Conservation (phyloP, 2,113 vertebrate species). For the Irena cyanogastra region DNA sequence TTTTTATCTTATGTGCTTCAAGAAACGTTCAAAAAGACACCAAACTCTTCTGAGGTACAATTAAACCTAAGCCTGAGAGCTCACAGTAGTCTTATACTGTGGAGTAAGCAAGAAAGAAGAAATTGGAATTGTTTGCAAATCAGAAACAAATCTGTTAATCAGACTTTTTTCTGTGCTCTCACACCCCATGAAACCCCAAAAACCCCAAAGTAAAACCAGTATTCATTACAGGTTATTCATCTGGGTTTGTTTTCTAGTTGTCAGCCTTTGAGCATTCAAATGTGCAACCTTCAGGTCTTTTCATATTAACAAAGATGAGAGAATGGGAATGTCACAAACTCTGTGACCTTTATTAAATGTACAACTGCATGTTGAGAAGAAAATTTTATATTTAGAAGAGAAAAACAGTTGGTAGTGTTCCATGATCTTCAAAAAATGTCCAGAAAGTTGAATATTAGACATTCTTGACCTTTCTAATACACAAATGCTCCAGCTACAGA, state of each 20-base stretch:
- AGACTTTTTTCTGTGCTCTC: neutral
- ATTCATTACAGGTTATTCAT: neutral
- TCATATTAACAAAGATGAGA: neutral
- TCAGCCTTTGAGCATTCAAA: neutral
- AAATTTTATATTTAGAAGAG: neutral
- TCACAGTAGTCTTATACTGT: neutral
- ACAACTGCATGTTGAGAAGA: neutral
- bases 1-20: neutral
- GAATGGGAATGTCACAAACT: neutral
- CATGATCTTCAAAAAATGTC: neutral
- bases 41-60: neutral
- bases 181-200: neutral
- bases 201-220: neutral
- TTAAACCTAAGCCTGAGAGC: neutral
- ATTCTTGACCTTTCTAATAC: neutral
- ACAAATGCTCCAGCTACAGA: neutral
- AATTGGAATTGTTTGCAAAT: neutral
- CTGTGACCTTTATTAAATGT: neutral
- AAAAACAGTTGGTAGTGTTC: neutral
- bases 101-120: neutral
- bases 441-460: neutral
- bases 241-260: neutral
- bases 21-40: neutral
- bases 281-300: neutral
- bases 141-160: neutral